phyloP scores from a whole-genome alignment of 2,113 vertebrate genomes.

The Jaculus jaculus region DNA sequence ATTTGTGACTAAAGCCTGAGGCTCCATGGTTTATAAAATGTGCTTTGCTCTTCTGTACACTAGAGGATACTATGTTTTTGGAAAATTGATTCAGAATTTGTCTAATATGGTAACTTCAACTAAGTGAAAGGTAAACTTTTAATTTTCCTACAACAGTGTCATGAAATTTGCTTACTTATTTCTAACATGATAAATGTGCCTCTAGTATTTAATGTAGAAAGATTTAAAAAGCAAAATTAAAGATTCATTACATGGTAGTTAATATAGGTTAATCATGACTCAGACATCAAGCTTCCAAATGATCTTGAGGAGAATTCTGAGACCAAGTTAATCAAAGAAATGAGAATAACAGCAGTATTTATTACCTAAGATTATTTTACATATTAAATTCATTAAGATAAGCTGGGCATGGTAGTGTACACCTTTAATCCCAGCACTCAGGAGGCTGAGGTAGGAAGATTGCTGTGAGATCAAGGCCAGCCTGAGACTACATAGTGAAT shows the following conservation, averaged over 20 bases:
- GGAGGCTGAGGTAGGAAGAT: no score
- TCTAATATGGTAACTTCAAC: not conserved
- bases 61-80: constrained; percentile 36
- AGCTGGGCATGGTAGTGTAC: no score
- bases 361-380: not conserved
- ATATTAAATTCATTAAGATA: not conserved
- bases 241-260: not conserved
- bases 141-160: not conserved
- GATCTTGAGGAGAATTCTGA: not conserved
- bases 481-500: no score
- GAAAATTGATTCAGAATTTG: constrained; percentile 44
- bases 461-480: no score
- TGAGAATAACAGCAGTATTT: not conserved
- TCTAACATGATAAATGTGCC: not conserved
- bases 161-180: not conserved
- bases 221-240: constrained; percentile 21
- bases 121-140: not conserved
- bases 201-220: not conserved
- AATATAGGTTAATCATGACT: not conserved
- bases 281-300: not conserved
- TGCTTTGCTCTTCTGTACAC: constrained; percentile 26
- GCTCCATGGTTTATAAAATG: constrained; percentile 51
- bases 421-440: no score
- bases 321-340: not conserved
- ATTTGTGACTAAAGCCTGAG: constrained; percentile 27